These are phyloP conservation scores for Turritopsis dohrnii DNA, from an alignment of 30 jellyfish, hydroid and myxozoan genomes.

Conservation along the genomic window DNA sequence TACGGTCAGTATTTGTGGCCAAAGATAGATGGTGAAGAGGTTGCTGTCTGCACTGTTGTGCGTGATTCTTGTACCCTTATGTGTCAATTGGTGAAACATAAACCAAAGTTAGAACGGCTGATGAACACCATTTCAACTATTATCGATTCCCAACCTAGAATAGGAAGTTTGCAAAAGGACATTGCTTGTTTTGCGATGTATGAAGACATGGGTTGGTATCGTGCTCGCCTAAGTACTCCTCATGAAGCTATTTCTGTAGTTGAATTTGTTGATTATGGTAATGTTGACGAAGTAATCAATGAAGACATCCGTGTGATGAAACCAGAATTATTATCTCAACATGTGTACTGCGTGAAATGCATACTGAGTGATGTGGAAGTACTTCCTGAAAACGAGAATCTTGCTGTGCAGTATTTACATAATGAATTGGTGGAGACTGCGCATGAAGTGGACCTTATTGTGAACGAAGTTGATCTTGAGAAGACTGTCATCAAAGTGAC, in stretches of 20 bases:
- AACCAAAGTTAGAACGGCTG: constrained; percentile 6
- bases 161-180: background rate
- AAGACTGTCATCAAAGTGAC: background rate
- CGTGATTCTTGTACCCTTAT: background rate
- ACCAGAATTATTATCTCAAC: background rate
- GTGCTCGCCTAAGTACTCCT: constrained; percentile 9
- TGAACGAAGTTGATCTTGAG: background rate
- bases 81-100: background rate
- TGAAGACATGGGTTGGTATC: constrained; percentile 17
- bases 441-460: background rate
- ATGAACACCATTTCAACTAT: background rate
- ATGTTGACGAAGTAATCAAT: constrained; percentile 18
- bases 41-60: constrained; percentile 9
- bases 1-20: background rate
- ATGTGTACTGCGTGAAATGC: constrained; percentile 20
- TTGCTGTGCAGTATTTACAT: constrained; percentile 3
- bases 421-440: constrained; percentile 7
- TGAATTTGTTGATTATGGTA: constrained; percentile 26
- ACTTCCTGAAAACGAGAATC: background rate
- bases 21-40: background rate
- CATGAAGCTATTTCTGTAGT: background rate
- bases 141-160: constrained; percentile 3
- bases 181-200: constrained; percentile 10
- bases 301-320: constrained; percentile 9
- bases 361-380: background rate